A percentile compares a stretch with the other conserved stretches of the same genome.
phyloP scores from a whole-genome alignment of 2,888 invertebrate species.

The Athalia cordata region DNA sequence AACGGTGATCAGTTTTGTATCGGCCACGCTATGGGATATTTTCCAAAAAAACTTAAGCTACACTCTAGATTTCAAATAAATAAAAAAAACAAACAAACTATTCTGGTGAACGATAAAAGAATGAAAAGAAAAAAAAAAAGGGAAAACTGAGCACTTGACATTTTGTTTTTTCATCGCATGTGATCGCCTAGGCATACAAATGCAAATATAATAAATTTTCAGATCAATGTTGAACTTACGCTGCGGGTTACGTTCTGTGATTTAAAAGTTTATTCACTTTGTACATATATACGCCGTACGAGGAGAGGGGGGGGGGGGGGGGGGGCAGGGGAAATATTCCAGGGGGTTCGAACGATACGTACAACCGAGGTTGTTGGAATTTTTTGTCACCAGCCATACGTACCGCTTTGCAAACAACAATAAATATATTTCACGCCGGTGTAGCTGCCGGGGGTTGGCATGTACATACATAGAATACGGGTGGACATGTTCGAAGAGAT shows the following conservation, averaged over 20 bases:
- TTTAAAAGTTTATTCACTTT: constrained; percentile 26
- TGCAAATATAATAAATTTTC: neutral
- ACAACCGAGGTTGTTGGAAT: constrained; percentile 57
- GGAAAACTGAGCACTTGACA: too few species aligned
- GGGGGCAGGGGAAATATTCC: neutral
- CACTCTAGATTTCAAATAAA: neutral
- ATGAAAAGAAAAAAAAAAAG: too few species aligned
- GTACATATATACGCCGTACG: neutral
- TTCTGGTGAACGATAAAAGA: too few species aligned
- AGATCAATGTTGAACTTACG: neutral
- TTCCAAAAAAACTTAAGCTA: neutral
- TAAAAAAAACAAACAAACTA: neutral
- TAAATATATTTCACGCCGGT: constrained; percentile 72
- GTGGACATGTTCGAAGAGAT: constrained; percentile 50
- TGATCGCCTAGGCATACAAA: neutral
- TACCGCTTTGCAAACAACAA: constrained; percentile 72
- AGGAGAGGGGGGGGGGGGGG: neutral
- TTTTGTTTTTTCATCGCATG: too few species aligned
- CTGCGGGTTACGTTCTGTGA: neutral
- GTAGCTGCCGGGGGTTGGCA: constrained; percentile 50
- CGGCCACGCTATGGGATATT: constrained; percentile 17
- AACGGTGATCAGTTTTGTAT: constrained; percentile 34
- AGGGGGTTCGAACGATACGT: neutral
- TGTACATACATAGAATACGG: constrained; percentile 48
- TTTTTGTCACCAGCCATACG: constrained; percentile 61